A percentile compares a stretch with the other conserved stretches of the same genome.
These are phyloP conservation scores for Neodiprion virginianus DNA, from an alignment of 1,140 invertebrate genomes.

Conservation along the genomic window DNA sequence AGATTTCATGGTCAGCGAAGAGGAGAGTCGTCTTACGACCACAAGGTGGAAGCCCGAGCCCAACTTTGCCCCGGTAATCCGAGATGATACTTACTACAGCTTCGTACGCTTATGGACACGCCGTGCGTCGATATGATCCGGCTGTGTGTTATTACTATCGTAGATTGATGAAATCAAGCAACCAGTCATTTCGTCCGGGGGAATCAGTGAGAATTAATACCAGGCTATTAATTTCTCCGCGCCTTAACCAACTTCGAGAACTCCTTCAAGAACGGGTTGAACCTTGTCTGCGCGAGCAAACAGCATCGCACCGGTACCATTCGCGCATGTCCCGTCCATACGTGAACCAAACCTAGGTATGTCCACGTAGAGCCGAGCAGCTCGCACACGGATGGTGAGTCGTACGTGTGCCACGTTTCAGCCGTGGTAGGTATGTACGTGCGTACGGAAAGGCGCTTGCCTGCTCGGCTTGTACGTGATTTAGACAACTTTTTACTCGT, in stretches of 20 bases:
- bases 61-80: neutral
- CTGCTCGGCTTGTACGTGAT: constrained; percentile 41
- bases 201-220: constrained; percentile 60
- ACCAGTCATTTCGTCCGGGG: constrained; percentile 52
- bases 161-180: constrained; percentile 58
- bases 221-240: constrained; percentile 55
- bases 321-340: constrained; percentile 13
- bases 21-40: neutral
- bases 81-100: constrained; percentile 2
- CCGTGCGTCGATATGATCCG: constrained; percentile 34
- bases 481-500: constrained; percentile 45
- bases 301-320: constrained; percentile 13
- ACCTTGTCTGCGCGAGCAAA: neutral
- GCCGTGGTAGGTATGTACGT: constrained; percentile 1
- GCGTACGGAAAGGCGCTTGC: constrained; percentile 3
- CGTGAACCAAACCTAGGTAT: neutral
- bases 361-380: constrained; percentile 15
- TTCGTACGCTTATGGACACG: constrained; percentile 18
- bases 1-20: neutral
- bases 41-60: constrained; percentile 3
- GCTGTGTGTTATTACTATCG: constrained; percentile 50
- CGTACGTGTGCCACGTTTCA: constrained; percentile 6
- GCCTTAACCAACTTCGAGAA: constrained; percentile 8
- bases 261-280: neutral
- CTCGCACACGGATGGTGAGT: constrained; percentile 12